Evolutionary conservation across 2,113 vertebrate genomes (phyloP), one percentile per base, ranked within the genome.

Genomic region (Chrysochloris asiatica): DNA sequence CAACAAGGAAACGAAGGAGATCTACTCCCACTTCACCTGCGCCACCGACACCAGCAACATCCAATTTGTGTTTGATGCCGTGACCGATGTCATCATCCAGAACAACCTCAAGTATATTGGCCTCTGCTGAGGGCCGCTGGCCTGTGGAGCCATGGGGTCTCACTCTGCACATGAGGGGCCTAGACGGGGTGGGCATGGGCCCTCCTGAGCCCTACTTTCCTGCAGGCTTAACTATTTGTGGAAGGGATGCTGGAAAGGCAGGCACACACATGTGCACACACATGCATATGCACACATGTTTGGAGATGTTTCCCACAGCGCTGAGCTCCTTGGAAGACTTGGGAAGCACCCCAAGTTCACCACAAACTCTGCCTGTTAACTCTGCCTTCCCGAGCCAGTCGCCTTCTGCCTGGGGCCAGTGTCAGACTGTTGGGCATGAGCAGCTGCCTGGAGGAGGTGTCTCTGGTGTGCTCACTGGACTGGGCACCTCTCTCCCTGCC

Each of bases 1-100:
- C 97, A 99, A 99, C 98, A 99, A 99, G 97, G 99, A 99, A 97
- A 99, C 99, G 97, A 99, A 99, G 99, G 99, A 99, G 97, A 99
- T 99, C 97, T 99, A 99, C 96, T 99, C 99, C 8, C 99, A 99
- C 97, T 99, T 99, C 98, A 98, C 98, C 97, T 98, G 98, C 8
- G 98, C 98, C 95, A 98, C 98, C 45, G 98, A 98, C 93, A 98
- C 98, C 98, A 99, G 99, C 98, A 99, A 99, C 98, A 99, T 99
- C 98, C 99, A 99, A 93, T 99, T 99, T 97, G 99, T 99, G 95
- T 99, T 99, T 94, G 99, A 99, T 79, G 99, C 99, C 33, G 99
- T 99, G 97, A 99, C 99, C 98, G 99, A 99, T 95, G 99, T 99
- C 98, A 99, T 99, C 96, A 99, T 99, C 97, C 99, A 99, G 98